A percentile compares a stretch with the other conserved stretches of the same genome.
Evolutionary conservation across 2,888 invertebrate species (phyloP).

Genomic region (Agriopis aurantiaria): DNA sequence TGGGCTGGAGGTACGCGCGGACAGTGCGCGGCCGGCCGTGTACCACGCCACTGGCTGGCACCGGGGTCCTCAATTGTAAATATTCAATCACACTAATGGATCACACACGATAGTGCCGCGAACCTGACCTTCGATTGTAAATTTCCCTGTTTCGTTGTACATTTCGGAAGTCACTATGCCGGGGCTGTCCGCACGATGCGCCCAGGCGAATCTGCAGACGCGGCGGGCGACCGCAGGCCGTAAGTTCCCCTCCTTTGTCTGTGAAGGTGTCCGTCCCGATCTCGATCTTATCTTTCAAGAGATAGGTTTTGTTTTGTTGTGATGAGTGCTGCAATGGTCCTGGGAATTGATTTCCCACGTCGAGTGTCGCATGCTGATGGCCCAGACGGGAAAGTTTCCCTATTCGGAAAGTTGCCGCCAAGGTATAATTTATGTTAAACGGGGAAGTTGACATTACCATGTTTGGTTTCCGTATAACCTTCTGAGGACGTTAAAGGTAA

Average conservation of each 20-base stretch:
- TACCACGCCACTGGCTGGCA: slow-evolving; percentile 77
- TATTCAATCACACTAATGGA: slow-evolving; percentile 64
- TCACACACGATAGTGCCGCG: slow-evolving; percentile 69
- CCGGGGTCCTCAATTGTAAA: slow-evolving; percentile 58
- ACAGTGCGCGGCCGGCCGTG: slow-evolving; percentile 82
- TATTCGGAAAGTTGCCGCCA: slow-evolving; percentile 54
- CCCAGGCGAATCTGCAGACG: slow-evolving; percentile 69
- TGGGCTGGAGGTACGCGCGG: slow-evolving; percentile 68
- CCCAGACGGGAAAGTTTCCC: slow-evolving; percentile 59
- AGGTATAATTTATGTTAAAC: slow-evolving; percentile 51
- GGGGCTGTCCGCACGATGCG: slow-evolving; percentile 74
- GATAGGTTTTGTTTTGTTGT: slow-evolving; percentile 48
- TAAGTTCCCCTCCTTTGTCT: slow-evolving; percentile 69
- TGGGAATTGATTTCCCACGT: slow-evolving; percentile 56
- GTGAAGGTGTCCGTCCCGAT: slow-evolving; percentile 52
- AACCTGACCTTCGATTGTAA: slow-evolving; percentile 65
- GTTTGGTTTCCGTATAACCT: slow-evolving; percentile 58
- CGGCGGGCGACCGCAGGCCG: slow-evolving; percentile 70
- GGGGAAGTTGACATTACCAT: slow-evolving; percentile 61
- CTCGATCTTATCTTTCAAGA: slow-evolving; percentile 52
- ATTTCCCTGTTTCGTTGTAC: slow-evolving; percentile 49
- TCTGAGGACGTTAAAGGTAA: slow-evolving; percentile 52
- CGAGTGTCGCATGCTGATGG: slow-evolving; percentile 61
- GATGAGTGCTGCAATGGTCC: slow-evolving; percentile 39
- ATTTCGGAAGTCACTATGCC: slow-evolving; percentile 67